Percentiles rank a stretch among this genome's conserved stretches.
Evolutionary conservation across 1,140 invertebrate species (phyloP).

Genomic region (Diabrotica undecimpunctata): DNA sequence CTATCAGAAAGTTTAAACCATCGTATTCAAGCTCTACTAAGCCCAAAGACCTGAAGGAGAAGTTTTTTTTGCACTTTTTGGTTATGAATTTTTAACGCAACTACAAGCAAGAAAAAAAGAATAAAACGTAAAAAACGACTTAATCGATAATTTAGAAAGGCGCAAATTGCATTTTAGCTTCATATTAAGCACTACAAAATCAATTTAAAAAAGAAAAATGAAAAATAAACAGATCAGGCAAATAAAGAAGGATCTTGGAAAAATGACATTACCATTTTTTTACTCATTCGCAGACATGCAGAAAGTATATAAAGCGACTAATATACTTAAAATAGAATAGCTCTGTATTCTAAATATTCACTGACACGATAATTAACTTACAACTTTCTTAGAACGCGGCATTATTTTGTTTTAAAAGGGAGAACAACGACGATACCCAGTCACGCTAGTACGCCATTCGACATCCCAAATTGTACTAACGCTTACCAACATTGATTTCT

Average conservation of each 20-base stretch:
- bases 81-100: slow-evolving; percentile 48
- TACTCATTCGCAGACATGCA: slow-evolving; percentile 32
- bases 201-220: slow-evolving; percentile 27
- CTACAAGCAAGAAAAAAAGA: slow-evolving; percentile 29
- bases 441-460: slow-evolving; percentile 35
- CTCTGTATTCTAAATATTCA: slow-evolving; percentile 19
- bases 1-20: slow-evolving; percentile 18
- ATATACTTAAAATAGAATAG: slow-evolving; percentile 11
- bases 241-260: slow-evolving; percentile 27
- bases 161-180: neutral
- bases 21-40: slow-evolving; percentile 8
- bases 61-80: slow-evolving; percentile 44
- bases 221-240: slow-evolving; percentile 38
- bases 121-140: slow-evolving; percentile 26
- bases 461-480: slow-evolving; percentile 32
- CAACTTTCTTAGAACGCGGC: slow-evolving; percentile 39
- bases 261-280: slow-evolving; percentile 46
- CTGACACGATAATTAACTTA: slow-evolving; percentile 30
- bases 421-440: slow-evolving; percentile 25
- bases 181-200: slow-evolving; percentile 19
- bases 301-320: slow-evolving; percentile 25
- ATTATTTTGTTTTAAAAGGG: slow-evolving; percentile 34
- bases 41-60: slow-evolving; percentile 18
- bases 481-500: slow-evolving; percentile 49
- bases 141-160: slow-evolving; percentile 26